phyloP scores from a whole-genome alignment of 2,113 vertebrate species.

The Anser cygnoides region DNA sequence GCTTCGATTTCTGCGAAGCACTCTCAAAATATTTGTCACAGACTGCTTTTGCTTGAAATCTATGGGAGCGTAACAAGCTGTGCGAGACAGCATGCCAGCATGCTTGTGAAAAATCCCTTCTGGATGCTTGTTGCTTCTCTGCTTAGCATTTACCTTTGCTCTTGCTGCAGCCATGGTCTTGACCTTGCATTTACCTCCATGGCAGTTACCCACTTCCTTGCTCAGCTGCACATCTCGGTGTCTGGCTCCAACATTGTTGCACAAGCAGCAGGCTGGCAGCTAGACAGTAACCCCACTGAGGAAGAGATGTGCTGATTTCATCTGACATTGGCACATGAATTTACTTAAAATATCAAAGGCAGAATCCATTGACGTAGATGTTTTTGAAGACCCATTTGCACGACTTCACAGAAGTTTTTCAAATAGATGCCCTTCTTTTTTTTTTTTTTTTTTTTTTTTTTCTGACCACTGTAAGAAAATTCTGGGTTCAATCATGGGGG shows the following conservation, averaged over 20 bases:
- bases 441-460: neutral
- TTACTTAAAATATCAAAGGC: conserved; percentile 34
- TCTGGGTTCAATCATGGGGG: neutral
- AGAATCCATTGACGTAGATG: neutral
- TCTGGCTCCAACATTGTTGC: neutral
- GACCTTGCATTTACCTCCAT: conserved; percentile 20
- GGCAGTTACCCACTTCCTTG: conserved; percentile 23
- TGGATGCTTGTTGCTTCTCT: conserved; percentile 34
- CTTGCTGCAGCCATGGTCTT: neutral
- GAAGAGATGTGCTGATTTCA: conserved; percentile 30
- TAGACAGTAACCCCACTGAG: neutral
- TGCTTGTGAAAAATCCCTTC: conserved; percentile 36
- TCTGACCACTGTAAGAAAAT: neutral
- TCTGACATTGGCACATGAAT: conserved; percentile 19
- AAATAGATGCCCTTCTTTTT: neutral
- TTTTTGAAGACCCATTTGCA: neutral
- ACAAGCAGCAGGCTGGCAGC: neutral
- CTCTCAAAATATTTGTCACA: conserved; percentile 66
- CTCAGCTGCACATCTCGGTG: neutral
- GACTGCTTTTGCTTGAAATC: conserved; percentile 27
- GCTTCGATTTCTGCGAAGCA: conserved; percentile 16
- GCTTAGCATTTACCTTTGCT: conserved; percentile 23
- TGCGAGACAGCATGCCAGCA: conserved; percentile 31
- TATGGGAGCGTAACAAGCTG: conserved; percentile 48
- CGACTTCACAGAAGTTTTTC: neutral